Conservation (phyloP, 2,113 vertebrate genomes). For the Labrus mixtus region DNA sequence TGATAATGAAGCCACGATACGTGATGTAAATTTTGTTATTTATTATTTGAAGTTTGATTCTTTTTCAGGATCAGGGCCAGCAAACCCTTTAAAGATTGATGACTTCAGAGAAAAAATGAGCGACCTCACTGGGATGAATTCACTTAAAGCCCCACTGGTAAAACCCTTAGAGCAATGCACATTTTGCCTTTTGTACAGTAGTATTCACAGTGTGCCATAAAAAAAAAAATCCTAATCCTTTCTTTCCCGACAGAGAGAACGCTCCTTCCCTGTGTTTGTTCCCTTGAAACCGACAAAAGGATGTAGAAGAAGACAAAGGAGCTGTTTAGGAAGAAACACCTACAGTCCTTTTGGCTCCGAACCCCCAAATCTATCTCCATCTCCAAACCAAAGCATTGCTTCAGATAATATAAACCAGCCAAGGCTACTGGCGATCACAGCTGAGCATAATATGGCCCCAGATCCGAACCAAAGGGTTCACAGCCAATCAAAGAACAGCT, state of each 20-base stretch:
- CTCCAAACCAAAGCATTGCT: constrained; percentile 19
- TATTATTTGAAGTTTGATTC: constrained; percentile 17
- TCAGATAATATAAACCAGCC: constrained; percentile 14
- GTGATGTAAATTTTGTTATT: background rate
- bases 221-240: constrained; percentile 8
- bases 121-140: constrained; percentile 67
- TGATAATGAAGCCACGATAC: too few species aligned
- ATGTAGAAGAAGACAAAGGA: constrained; percentile 58
- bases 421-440: constrained; percentile 41
- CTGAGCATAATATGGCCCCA: constrained; percentile 17
- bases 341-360: constrained; percentile 17
- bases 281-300: constrained; percentile 75
- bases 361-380: constrained; percentile 18
- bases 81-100: constrained; percentile 80
- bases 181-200: background rate
- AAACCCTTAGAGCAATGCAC: background rate
- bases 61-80: constrained; percentile 78
- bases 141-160: constrained; percentile 77
- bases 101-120: constrained; percentile 80
- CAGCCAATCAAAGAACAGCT: constrained; percentile 23
- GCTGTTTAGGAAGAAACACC: constrained; percentile 22
- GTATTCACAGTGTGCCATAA: background rate
- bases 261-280: constrained; percentile 70
- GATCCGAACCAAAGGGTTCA: constrained; percentile 32
- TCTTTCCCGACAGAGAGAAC: constrained; percentile 62